A percentile compares a stretch with the other conserved stretches of the same genome.
Evolutionary conservation across 1,140 invertebrate genomes (phyloP).

Genomic region (Polypedilum pembai): DNA sequence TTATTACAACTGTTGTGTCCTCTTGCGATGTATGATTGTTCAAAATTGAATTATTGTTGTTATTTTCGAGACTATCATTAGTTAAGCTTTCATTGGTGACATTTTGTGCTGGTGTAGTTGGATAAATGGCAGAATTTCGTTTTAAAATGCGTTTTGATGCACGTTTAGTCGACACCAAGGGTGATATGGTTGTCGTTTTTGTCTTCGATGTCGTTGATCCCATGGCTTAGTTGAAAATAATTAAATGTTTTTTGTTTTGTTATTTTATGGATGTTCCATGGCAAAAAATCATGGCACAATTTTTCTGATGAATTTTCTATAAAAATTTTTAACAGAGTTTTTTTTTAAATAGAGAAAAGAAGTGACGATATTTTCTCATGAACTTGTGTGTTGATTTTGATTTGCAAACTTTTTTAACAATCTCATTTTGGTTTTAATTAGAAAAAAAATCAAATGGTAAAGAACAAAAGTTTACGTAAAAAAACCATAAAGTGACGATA

Average conservation of each 20-base stretch:
- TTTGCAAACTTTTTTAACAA: too few species aligned
- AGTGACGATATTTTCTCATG: too few species aligned
- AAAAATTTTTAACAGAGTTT: background rate
- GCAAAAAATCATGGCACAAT: too few species aligned
- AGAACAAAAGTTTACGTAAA: too few species aligned
- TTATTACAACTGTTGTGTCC: constrained; percentile 11
- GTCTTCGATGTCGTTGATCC: constrained; percentile 1
- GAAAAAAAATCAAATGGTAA: too few species aligned
- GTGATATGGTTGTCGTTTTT: background rate
- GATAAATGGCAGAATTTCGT: background rate
- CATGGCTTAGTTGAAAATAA: background rate
- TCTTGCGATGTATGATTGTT: background rate
- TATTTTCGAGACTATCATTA: background rate
- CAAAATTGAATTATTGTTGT: background rate
- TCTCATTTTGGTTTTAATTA: too few species aligned
- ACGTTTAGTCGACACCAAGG: background rate
- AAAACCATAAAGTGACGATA: too few species aligned
- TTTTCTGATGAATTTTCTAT: background rate
- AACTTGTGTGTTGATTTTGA: too few species aligned
- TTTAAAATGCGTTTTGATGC: constrained; percentile 9
- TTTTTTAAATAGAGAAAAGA: background rate
- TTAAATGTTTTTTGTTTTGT: background rate
- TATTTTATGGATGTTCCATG: background rate
- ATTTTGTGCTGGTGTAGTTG: background rate
- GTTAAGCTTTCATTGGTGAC: background rate